A percentile compares a stretch with the other conserved stretches of the same genome.
These are phyloP conservation scores for Smittia sp. DNA, from an alignment of 2,888 invertebrate species.

Conservation along the genomic window DNA sequence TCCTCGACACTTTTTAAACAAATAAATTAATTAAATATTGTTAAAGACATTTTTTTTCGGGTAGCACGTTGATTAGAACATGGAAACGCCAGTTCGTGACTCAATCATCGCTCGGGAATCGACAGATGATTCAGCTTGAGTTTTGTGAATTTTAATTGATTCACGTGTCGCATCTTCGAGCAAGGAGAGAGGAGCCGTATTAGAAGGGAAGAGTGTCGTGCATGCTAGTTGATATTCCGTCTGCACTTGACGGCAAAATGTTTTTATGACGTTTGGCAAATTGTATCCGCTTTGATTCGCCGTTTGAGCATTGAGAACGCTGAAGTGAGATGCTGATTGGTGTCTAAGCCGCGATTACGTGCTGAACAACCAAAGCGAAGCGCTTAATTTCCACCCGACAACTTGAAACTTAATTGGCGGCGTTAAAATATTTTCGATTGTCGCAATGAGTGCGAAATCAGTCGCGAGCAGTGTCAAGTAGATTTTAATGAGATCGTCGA, in stretches of 20 bases:
- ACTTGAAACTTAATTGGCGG: neutral
- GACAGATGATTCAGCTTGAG: neutral
- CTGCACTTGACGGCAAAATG: neutral
- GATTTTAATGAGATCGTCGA: slow-evolving; percentile 32
- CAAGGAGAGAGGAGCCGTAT: neutral
- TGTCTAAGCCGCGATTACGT: neutral
- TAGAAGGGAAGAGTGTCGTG: neutral
- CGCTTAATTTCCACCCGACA: neutral
- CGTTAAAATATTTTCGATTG: neutral
- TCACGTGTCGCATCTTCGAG: neutral
- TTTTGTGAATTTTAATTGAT: slow-evolving; percentile 7
- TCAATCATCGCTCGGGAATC: neutral
- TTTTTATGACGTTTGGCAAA: neutral
- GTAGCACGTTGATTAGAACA: neutral
- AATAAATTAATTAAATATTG: slow-evolving; percentile 27
- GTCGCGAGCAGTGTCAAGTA: slow-evolving; percentile 11
- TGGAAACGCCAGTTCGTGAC: neutral
- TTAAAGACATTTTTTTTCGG: neutral
- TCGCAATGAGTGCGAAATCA: neutral
- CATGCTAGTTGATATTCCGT: neutral
- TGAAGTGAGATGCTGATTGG: neutral
- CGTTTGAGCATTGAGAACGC: neutral
- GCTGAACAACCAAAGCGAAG: neutral
- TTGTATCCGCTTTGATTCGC: neutral
- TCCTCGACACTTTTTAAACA: slow-evolving; percentile 6